Evolutionary conservation across 2,888 invertebrate genomes (phyloP), one percentile per base, ranked within the genome.

Genomic region (Xestia c-nigrum): DNA sequence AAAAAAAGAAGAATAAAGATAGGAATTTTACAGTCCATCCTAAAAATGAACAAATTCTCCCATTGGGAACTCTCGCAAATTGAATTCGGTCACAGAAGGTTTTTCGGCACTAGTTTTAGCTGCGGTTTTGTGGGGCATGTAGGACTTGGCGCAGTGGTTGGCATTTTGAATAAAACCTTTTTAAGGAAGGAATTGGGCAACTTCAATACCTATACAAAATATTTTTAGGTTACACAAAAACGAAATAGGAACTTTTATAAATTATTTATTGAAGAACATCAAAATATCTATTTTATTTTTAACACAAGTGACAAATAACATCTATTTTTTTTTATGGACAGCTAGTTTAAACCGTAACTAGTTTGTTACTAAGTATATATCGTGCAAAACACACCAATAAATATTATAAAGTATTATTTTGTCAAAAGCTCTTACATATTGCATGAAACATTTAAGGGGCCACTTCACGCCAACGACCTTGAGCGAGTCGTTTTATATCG

Each of bases 71-170:
- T 59, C 21, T 21, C 38, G 59, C 64, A 79, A 84, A 74, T 80
- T 84, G 64, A 69, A 84, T 80, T 84, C 55, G 31, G 63, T 59
- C 71, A 55, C 24, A 16, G 63, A 40, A 52, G 55, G 38, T 66
- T 83, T 81, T 83, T 64, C 5, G 31, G 57, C 14, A 55, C 69
- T 21, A 59, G 71, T 81, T 81, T 72, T 71, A 50, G 73, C 64
- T 63, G 21, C 10, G 16, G 7, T 69, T 57, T 57, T 24, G 31
- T 40, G 19, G 24, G 16, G 5, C 46, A 21, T 24, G 14, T 52
- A 38, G 64, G n/a, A 40, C 43, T 31, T 21, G 59, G 19, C n/a
- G 4, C 21, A 40, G 63, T 21, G 46, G 16, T n/a, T 38, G 21
- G 6, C 21, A 14, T 72, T 61, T 47, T 14, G 5, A 50, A 63